Percentiles rank a stretch among this genome's conserved stretches.
Evolutionary conservation across 2,113 vertebrate species (phyloP).

Genomic region (Guaruba guarouba): DNA sequence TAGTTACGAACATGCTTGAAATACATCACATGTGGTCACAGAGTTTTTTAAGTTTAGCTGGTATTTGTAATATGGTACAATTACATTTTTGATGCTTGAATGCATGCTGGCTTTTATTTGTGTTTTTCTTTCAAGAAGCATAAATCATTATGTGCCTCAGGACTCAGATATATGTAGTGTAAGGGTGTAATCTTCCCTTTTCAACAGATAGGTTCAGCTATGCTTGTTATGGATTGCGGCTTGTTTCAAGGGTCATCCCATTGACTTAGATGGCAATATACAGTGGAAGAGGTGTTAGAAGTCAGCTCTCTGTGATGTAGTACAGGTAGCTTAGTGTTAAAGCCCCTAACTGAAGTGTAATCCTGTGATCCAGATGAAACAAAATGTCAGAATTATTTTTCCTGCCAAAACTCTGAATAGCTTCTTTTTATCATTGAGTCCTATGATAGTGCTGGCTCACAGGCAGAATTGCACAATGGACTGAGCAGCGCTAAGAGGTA

Average conservation of each 20-base stretch:
- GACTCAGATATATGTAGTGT: background rate
- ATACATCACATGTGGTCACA: background rate
- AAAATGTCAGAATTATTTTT: background rate
- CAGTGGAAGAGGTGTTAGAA: background rate
- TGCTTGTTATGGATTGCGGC: background rate
- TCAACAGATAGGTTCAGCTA: background rate
- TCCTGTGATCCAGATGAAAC: slow-evolving; percentile 1
- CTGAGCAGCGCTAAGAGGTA: background rate
- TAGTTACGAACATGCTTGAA: background rate
- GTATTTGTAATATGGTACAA: background rate
- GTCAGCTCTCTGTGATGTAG: background rate
- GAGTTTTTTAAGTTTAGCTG: background rate
- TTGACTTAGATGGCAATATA: background rate
- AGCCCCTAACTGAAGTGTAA: background rate
- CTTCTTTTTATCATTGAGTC: slow-evolving; percentile 22
- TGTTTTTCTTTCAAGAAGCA: background rate
- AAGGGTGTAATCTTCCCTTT: background rate
- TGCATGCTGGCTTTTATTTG: background rate
- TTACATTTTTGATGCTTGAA: background rate
- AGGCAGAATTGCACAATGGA: background rate
- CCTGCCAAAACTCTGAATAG: slow-evolving; percentile 42
- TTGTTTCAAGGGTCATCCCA: background rate
- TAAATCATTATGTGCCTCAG: background rate
- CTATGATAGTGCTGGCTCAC: background rate
- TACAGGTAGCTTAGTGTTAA: slow-evolving; percentile 1